phyloP scores from a whole-genome alignment of 2,888 invertebrate species.

The Mesorhabditis spiculigera region DNA sequence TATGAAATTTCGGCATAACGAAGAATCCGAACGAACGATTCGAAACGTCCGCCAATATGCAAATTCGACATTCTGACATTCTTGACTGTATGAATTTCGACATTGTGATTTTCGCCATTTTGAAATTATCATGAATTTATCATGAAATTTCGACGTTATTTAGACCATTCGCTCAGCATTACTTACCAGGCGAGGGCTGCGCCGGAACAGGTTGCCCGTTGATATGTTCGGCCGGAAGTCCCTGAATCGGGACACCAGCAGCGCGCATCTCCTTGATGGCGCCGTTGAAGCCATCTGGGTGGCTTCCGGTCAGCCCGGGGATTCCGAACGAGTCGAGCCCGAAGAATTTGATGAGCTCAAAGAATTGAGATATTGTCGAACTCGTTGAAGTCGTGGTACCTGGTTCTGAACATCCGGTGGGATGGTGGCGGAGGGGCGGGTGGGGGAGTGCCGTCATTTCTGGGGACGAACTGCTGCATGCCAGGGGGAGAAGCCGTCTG shows the following conservation, averaged over 20 bases:
- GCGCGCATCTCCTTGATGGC: slow-evolving; percentile 55
- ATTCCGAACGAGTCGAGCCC: slow-evolving; percentile 57
- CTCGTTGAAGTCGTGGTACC: not conserved
- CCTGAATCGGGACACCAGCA: slow-evolving; percentile 55
- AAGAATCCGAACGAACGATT: too few species aligned
- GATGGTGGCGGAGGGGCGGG: slow-evolving; percentile 54
- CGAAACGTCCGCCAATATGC: too few species aligned
- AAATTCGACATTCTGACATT: too few species aligned
- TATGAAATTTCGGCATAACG: too few species aligned
- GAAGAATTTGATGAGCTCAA: slow-evolving; percentile 55
- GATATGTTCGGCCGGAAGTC: slow-evolving; percentile 45
- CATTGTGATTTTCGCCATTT: too few species aligned
- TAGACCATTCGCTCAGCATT: not conserved
- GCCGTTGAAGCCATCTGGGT: slow-evolving; percentile 56
- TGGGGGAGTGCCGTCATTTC: slow-evolving; percentile 12
- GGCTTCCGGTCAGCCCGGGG: slow-evolving; percentile 56
- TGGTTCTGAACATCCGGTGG: slow-evolving; percentile 58
- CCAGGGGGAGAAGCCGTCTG: slow-evolving; percentile 30
- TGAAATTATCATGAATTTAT: not conserved
- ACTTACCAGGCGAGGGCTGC: slow-evolving; percentile 18
- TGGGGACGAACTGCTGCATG: slow-evolving; percentile 33
- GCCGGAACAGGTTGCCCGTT: slow-evolving; percentile 32
- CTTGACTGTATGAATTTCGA: too few species aligned
- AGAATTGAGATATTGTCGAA: not conserved
- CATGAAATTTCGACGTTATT: not conserved